Conservation (phyloP, 2,113 vertebrate species). For the Sander vitreus region DNA sequence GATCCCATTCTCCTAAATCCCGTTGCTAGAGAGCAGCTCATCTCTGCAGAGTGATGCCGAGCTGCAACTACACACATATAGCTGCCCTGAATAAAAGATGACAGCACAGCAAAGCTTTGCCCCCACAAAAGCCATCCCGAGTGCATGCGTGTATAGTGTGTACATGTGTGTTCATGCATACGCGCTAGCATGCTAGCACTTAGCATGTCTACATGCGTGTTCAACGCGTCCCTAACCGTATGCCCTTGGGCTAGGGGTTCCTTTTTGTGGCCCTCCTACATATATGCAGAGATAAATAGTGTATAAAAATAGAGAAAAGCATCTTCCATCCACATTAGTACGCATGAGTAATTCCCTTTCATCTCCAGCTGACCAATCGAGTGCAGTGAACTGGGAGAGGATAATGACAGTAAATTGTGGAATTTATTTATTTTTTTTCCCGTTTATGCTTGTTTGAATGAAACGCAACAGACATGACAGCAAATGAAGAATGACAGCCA, state of each 20-base stretch:
- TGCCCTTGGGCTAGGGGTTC: constrained; percentile 43
- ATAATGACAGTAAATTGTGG: constrained; percentile 30
- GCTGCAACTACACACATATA: constrained; percentile 70
- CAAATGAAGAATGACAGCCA: background rate
- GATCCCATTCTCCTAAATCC: constrained; percentile 58
- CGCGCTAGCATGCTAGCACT: constrained; percentile 30
- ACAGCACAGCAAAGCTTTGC: constrained; percentile 32
- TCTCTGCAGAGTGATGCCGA: constrained; percentile 52
- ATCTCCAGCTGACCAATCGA: constrained; percentile 50
- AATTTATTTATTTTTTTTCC: background rate
- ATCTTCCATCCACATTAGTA: constrained; percentile 45
- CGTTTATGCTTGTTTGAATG: constrained; percentile 12
- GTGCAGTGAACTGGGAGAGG: constrained; percentile 32
- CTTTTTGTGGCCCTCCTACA: constrained; percentile 13
- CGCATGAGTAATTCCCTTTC: constrained; percentile 67
- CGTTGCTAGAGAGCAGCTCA: constrained; percentile 63
- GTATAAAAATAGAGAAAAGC: constrained; percentile 69
- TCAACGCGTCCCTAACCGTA: background rate
- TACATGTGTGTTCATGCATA: background rate
- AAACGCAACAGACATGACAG: constrained; percentile 15
- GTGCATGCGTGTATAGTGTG: constrained; percentile 31
- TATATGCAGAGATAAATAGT: background rate
- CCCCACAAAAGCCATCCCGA: constrained; percentile 50
- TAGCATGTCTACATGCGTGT: constrained; percentile 29
- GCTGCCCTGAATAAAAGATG: constrained; percentile 72